phyloP scores from a whole-genome alignment of 2,797 vertebrate genomes.

The Acrossocheilus wenchowensis region DNA sequence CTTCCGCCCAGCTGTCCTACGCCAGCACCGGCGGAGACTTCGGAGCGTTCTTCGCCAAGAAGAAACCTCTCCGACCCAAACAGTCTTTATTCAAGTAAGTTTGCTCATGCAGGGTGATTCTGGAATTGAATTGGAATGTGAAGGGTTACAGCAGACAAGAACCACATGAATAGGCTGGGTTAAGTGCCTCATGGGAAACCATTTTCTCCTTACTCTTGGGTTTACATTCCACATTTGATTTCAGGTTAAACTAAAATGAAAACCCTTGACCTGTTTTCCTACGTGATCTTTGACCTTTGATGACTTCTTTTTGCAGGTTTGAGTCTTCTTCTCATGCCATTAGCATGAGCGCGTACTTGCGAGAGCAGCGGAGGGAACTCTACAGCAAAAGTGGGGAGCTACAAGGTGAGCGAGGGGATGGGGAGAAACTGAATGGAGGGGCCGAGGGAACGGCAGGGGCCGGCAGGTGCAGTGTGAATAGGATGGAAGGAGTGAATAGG shows the following conservation, averaged over 20 bases:
- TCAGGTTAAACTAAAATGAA: not conserved
- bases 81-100: slow-evolving; percentile 96
- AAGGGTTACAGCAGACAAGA: not conserved
- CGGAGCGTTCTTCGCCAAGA: slow-evolving; percentile 95
- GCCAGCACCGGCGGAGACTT: slow-evolving; percentile 94
- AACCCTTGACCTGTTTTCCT: not conserved
- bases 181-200: not conserved
- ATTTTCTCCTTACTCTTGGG: not conserved
- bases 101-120: not conserved
- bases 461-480: slow-evolving; percentile 44
- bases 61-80: slow-evolving; percentile 92
- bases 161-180: not conserved
- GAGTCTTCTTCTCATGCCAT: slow-evolving; percentile 98
- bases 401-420: slow-evolving; percentile 83
- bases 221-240: not conserved
- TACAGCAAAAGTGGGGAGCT: slow-evolving; percentile 97
- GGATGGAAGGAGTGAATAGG: slow-evolving; percentile 7
- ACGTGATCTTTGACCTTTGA: not conserved
- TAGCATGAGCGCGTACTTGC: slow-evolving; percentile 96
- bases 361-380: slow-evolving; percentile 94
- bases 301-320: slow-evolving; percentile 79
- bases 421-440: not conserved
- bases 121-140: not conserved
- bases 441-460: not conserved
- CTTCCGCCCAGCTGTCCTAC: slow-evolving; percentile 91